These are phyloP conservation scores for Lissocephala sabroskyi DNA, from an alignment of 2,888 invertebrate genomes.

Conservation along the genomic window DNA sequence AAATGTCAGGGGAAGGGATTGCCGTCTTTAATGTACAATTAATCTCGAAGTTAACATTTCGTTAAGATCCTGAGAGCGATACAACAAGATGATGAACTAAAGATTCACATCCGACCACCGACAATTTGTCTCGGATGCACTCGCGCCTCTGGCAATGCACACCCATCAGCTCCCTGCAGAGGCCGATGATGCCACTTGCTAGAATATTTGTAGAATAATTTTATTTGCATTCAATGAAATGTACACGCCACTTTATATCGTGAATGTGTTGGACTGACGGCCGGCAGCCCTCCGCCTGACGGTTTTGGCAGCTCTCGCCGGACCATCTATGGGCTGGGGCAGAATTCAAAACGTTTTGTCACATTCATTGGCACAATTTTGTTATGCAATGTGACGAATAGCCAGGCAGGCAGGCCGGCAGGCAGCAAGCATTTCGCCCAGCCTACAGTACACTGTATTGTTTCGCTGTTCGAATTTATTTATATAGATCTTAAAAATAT, in stretches of 20 bases:
- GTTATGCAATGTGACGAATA: conserved; percentile 11
- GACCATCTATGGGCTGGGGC: conserved; percentile 64
- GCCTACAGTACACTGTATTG: conserved; percentile 44
- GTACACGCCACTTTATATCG: conserved; percentile 25
- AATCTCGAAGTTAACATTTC: conserved; percentile 54
- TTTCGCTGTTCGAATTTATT: conserved; percentile 54
- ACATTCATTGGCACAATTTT: conserved; percentile 48
- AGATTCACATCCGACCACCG: conserved; percentile 33
- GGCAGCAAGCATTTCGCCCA: neutral
- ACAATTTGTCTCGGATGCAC: conserved; percentile 43
- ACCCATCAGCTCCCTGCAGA: neutral
- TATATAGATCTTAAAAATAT: conserved; percentile 62
- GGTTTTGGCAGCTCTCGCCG: conserved; percentile 33
- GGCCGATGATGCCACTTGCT: neutral
- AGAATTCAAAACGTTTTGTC: conserved; percentile 37
- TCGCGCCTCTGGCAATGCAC: conserved; percentile 8
- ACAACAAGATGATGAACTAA: conserved; percentile 14
- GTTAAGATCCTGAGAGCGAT: conserved; percentile 48
- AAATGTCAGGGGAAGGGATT: conserved; percentile 18
- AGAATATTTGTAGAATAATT: conserved; percentile 10
- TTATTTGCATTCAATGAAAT: conserved; percentile 47
- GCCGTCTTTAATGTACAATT: conserved; percentile 15
- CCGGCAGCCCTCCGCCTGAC: neutral
- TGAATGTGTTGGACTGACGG: conserved; percentile 5
- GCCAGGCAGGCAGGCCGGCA: neutral